A percentile compares a stretch with the other conserved stretches of the same genome.
These are phyloP conservation scores for Pluvianellus socialis DNA, from an alignment of 2,113 vertebrate species.

Conservation along the genomic window DNA sequence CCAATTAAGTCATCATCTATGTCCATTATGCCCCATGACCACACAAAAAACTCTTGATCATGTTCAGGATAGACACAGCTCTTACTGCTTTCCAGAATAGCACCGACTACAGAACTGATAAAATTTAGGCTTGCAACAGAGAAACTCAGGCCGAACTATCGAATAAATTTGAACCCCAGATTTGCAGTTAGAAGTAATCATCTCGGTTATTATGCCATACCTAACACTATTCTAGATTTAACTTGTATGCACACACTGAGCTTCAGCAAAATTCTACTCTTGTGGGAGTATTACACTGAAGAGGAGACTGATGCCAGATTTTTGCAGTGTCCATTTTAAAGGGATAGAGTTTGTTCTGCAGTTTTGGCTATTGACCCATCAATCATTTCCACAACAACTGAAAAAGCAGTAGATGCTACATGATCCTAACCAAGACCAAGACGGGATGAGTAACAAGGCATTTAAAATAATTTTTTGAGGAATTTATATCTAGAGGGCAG, in stretches of 20 bases:
- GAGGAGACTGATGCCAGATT: background rate
- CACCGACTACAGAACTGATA: background rate
- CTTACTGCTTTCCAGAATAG: background rate
- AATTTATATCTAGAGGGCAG: too few relatives aligned
- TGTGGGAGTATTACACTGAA: background rate
- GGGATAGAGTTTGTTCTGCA: background rate
- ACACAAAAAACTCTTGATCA: background rate
- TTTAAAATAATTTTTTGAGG: too few relatives aligned
- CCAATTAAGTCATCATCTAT: background rate
- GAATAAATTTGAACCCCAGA: background rate
- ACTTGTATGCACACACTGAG: background rate
- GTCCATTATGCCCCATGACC: background rate
- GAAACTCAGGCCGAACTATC: background rate
- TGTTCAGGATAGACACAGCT: background rate
- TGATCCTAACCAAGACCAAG: background rate
- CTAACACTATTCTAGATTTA: background rate
- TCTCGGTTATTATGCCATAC: background rate
- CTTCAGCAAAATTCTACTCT: background rate
- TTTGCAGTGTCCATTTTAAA: background rate
- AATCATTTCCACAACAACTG: background rate
- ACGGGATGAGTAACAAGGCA: too few relatives aligned
- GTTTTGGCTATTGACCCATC: background rate
- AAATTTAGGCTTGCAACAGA: background rate
- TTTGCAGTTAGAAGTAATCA: background rate
- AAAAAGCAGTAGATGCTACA: background rate